Base-by-base conservation (phyloP, 2,113 vertebrate genomes). In the Apodemus speciosus region DNA sequence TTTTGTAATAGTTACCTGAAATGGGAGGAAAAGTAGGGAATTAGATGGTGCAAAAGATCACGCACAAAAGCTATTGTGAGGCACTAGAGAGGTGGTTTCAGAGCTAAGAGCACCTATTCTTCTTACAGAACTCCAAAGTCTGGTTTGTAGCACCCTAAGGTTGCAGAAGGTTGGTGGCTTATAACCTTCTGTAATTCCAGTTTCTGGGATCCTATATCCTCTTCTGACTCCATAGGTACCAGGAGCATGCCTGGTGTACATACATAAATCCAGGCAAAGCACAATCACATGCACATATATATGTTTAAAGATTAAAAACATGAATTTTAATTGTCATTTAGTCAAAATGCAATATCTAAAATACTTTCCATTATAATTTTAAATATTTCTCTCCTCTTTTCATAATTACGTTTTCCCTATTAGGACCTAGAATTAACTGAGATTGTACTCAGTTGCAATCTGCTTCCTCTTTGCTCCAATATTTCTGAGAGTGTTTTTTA, bases 401-500 rank as follows among this genome's bases (percentile, higher is more conserved):
- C 2, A 21, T 77, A 66, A 83, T 81, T 62, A 87, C 16, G 32
- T 88, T 53, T 92, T 72, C 38, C 4, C 13, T 92, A 76, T 91
- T 18, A 90, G 75, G 18, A 77, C 35, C 75, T 77, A 40, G 35
- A 94, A 77, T 94, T 90, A 80, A 64, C 88, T 64, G 88, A 23
- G 35, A 72, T 88, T 92, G 11, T n/a, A 69, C 7, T 94, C 64
- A 27, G 23, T 21, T 32, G 8, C 46, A 85, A 87, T 77, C 73
- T 76, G 7, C 71, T 94, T 91, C 32, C 85, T 35, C 46, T 66
- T 91, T 89, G 77, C 85, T 86, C 58, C 77, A 6, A 49, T 81
- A 38, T 91, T 85, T 88, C 75, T 79, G 77, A 95, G 35, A 77
- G 85, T 92, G 85, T 25, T 10, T 14, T 88, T 81, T 91, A 51